phyloP scores from a whole-genome alignment of 1,140 invertebrate genomes.

The Lasioglossum albipes region DNA sequence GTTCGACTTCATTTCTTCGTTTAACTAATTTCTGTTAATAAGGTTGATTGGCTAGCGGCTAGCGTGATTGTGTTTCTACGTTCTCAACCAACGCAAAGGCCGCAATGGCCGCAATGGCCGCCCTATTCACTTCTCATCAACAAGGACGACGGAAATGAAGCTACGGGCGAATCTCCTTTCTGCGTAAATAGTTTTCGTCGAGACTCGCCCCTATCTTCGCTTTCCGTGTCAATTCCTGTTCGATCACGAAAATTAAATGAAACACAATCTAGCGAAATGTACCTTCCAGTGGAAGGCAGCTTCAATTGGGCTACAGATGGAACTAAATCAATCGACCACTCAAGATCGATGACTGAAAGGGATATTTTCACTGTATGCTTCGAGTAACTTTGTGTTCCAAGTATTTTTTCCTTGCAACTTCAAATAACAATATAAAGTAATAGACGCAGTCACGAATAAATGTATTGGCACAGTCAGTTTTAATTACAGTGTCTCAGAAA shows the following conservation, averaged over 20 bases:
- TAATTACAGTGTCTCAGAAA: no score
- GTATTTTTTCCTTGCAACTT: background rate
- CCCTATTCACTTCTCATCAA: background rate
- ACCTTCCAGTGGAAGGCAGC: background rate
- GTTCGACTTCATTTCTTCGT: no score
- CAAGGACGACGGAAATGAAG: conserved; percentile 57
- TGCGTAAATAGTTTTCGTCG: conserved; percentile 52
- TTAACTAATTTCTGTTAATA: no score
- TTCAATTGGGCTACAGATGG: background rate
- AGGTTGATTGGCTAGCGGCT: no score
- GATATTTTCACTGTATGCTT: background rate
- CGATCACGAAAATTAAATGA: conserved; percentile 9
- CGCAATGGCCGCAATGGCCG: conserved; percentile 20
- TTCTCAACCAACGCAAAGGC: conserved; percentile 7
- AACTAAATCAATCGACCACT: conserved; percentile 1
- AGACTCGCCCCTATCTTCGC: conserved; percentile 46
- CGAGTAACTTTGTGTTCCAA: no score
- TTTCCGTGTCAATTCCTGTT: conserved; percentile 50
- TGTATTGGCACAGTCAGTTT: no score
- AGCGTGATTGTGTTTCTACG: background rate
- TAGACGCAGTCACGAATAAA: no score
- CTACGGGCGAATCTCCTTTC: conserved; percentile 54
- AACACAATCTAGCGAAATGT: conserved; percentile 14
- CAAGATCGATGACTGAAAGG: background rate
- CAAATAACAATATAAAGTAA: no score